Evolutionary conservation across 2,113 vertebrate species (phyloP), one percentile per base, ranked within the genome.

Genomic region (Geococcyx californianus): DNA sequence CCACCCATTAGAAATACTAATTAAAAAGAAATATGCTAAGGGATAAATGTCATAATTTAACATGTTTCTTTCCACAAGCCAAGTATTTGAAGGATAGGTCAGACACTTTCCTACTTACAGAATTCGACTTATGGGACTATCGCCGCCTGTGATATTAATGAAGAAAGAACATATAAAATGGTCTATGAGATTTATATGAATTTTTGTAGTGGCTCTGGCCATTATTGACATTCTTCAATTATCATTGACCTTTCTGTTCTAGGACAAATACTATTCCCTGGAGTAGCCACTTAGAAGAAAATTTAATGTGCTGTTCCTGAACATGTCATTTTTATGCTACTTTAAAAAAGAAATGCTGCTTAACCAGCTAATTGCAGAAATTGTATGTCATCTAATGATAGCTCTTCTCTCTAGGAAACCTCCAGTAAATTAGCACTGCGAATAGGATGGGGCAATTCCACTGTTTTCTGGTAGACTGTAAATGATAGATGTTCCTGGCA

Each of bases 211-310:
- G 52, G 25, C 56, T 92, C 54, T 84, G 79, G 85, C 68, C 55
- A 74, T 89, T 94, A 95, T 69, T 97, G 93, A 89, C 94, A 90
- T 91, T 92, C 80, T 89, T 94, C 93, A 94, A 69, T 95, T 94
- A 94, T 78, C 90, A 96, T n/a, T 96, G 88, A 94, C 86, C 92
- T 96, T 94, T 93, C 69, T 80, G 68, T 89, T 84, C 49, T 55
- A 93, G 91, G 91, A 95, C 96, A 97, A 96, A 91, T 63, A 44
- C 33, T 42, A 56, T 94, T 93, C 87, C 85, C 93, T 81, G 79
- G 68, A 95, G 89, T 28, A 90, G 59, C 56, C 75, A 93, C 93
- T 95, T 83, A 83, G 55, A 70, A 90, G 79, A 36, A 90, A 90
- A 93, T 52, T 73, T 78, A 70, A 90, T 69, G 75, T 85, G 75